Evolutionary conservation across 2,113 vertebrate genomes (phyloP).

Genomic region (Corynorhinus townsendii): DNA sequence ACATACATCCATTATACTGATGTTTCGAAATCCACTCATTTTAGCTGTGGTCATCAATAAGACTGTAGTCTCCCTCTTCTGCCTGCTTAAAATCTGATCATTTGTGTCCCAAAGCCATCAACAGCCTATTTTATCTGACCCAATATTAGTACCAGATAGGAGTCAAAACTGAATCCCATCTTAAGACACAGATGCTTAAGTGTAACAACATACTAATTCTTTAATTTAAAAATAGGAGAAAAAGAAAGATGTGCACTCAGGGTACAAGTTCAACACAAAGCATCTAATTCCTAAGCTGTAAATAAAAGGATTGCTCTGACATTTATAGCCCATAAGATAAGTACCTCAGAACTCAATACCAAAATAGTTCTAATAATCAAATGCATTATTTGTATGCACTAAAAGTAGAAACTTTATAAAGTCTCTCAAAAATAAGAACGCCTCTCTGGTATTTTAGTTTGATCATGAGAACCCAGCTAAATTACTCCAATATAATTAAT

Average conservation of each 20-base stretch:
- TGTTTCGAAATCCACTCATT: neutral
- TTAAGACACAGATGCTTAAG: neutral
- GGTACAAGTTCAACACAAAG: neutral
- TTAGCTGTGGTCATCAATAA: neutral
- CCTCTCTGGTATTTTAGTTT: constrained; percentile 5
- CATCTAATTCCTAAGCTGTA: neutral
- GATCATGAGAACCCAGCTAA: constrained; percentile 30
- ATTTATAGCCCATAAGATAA: neutral
- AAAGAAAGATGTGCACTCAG: neutral
- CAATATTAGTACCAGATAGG: neutral
- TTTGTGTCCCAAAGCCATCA: neutral
- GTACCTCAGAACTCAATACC: neutral
- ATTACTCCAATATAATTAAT: constrained; percentile 24
- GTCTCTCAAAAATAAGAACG: neutral
- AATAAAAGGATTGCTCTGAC: neutral
- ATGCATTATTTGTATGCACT: neutral
- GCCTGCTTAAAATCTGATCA: neutral
- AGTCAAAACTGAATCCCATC: neutral
- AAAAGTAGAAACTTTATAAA: neutral
- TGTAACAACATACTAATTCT: neutral
- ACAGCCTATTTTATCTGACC: neutral
- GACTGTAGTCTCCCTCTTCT: neutral
- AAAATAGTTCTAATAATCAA: constrained; percentile 7
- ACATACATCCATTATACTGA: neutral
- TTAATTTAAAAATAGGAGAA: neutral